These are phyloP conservation scores for Drosophila lutescens DNA, from an alignment of 2,888 invertebrate species.

Conservation along the genomic window DNA sequence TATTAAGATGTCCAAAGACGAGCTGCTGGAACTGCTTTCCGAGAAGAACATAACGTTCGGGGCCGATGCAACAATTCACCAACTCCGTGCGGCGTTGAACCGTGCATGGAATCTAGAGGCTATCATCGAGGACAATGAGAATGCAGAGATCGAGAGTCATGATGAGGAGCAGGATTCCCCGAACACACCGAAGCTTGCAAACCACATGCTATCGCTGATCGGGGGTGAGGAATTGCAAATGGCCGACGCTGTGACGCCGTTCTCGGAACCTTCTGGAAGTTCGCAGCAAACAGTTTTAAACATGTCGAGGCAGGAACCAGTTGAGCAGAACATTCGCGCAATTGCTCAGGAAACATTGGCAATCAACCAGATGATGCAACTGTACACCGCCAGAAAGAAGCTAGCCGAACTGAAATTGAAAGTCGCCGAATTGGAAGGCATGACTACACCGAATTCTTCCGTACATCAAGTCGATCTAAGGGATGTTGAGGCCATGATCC, in stretches of 20 bases:
- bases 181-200: background rate
- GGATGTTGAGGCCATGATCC: background rate
- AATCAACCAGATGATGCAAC: too few species aligned
- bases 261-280: background rate
- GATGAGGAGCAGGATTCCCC: too few species aligned
- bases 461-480: too few species aligned
- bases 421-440: too few species aligned
- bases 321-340: background rate
- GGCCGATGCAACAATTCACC: background rate
- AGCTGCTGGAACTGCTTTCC: background rate
- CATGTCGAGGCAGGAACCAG: too few species aligned
- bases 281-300: too few species aligned
- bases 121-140: too few species aligned
- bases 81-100: background rate
- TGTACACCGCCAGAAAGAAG: too few species aligned
- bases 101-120: too few species aligned
- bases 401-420: too few species aligned
- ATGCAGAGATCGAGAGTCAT: too few species aligned
- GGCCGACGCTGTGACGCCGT: constrained; percentile 2
- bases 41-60: background rate
- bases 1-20: background rate
- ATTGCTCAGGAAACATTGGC: background rate
- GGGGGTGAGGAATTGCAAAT: background rate
- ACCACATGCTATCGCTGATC: background rate
- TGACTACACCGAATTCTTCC: too few species aligned